These are phyloP conservation scores for Bellardia bayeri DNA, from an alignment of 2,888 invertebrate species.

Conservation along the genomic window DNA sequence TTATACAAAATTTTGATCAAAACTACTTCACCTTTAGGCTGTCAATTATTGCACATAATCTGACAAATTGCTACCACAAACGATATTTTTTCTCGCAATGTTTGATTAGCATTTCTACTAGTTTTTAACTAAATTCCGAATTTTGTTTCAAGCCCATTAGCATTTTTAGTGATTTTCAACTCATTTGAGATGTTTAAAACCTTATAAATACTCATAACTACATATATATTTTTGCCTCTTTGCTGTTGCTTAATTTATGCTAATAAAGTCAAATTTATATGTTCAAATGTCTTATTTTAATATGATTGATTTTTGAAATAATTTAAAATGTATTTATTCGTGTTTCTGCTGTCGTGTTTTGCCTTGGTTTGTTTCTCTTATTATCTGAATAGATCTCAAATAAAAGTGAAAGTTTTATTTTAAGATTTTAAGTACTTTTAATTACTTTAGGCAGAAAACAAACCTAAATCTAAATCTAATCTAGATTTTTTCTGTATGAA, in stretches of 20 bases:
- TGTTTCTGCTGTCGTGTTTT: neutral
- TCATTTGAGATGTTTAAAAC: neutral
- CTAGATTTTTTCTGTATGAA: neutral
- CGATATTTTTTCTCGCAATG: neutral
- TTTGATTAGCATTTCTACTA: slow-evolving; percentile 11
- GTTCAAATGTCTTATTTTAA: neutral
- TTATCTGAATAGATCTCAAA: neutral
- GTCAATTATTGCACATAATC: slow-evolving; percentile 19
- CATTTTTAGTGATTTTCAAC: neutral
- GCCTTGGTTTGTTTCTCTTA: neutral
- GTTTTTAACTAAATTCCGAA: neutral
- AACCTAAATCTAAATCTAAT: slow-evolving; percentile 22
- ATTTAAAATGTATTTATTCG: neutral
- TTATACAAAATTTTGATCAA: neutral
- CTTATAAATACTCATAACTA: neutral
- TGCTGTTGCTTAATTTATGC: slow-evolving; percentile 13
- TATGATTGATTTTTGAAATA: slow-evolving; percentile 7
- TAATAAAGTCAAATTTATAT: neutral
- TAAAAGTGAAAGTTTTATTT: slow-evolving; percentile 34
- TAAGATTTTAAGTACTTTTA: slow-evolving; percentile 35
- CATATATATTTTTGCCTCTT: neutral
- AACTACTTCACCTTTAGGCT: slow-evolving; percentile 28
- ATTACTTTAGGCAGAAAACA: slow-evolving; percentile 4
- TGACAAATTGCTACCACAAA: slow-evolving; percentile 30
- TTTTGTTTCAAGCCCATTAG: neutral